These are phyloP conservation scores for Hafferia zeledoni DNA, from an alignment of 2,797 vertebrate genomes.

Conservation along the genomic window DNA sequence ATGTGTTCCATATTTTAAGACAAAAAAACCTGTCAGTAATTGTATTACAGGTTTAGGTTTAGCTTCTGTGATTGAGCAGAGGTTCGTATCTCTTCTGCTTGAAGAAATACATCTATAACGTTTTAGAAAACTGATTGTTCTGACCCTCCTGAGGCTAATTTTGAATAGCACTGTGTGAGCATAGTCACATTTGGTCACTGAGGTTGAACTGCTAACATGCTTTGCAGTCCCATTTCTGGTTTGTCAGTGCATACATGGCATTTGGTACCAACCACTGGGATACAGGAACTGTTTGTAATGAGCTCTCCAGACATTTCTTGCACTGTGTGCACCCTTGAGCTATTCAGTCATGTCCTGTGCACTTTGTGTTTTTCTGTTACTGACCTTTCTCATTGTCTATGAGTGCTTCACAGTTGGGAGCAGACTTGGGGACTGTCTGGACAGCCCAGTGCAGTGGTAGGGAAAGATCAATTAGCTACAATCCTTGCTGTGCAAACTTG, in stretches of 20 bases:
- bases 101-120: neutral
- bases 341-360: neutral
- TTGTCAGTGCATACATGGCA: neutral
- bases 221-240: neutral
- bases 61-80: neutral
- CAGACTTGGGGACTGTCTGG: neutral
- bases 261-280: neutral
- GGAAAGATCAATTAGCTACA: neutral
- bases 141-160: neutral
- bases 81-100: neutral
- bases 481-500: neutral
- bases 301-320: neutral
- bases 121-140: neutral
- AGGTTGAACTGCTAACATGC: neutral
- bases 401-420: neutral
- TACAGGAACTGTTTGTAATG: neutral
- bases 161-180: rapidly evolving
- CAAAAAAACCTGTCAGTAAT: neutral
- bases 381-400: neutral
- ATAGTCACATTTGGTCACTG: neutral
- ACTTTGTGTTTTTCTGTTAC: neutral
- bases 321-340: neutral
- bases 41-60: neutral
- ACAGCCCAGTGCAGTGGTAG: neutral
- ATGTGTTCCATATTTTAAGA: neutral